Base-by-base conservation (phyloP, 92 coral and sea anemone species). In the Siderastrea siderea region DNA sequence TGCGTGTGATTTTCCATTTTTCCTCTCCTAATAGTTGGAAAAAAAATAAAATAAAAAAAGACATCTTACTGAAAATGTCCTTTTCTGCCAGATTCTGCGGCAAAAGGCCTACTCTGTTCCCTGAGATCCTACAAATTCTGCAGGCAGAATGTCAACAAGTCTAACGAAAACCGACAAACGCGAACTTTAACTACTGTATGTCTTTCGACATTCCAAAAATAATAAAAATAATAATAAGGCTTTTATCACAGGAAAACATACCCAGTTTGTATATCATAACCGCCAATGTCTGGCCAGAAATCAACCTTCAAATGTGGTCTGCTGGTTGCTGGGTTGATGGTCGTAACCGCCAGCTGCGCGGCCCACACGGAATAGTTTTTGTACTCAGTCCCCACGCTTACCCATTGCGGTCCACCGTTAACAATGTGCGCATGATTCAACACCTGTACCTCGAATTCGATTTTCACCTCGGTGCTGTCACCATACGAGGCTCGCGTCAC, bases 311-410 rank as follows among this genome's bases (percentile, higher is more conserved):
- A 55, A 43, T 49, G 89, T 6, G 98, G 98, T 46, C 90, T 89
- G 19, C 91, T 75, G 75, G 86, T 79, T 52, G 86, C 83, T 14
- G 86, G 83, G 3, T 84, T 62, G 38, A 87, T 81, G n/a, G 91
- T 84, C 47, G 82, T 81, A 12, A 86, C 71, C 2, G 96, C 89
- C 43, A 90, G 81, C 75, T 90, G 94, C 2, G 94, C 88, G 1
- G 94, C 98, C 80, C 90, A 95, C 48, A 95, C 87, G 7, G 94
- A 82, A 26, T 74, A 78, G 64, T 93, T 88, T 63, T 73, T 59
- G 79, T 95, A 95, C 75, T 95, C 88, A 12, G 74, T 76, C 9
- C 96, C 98, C 11, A 93, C 74, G n/a, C 98, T 91, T 11, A 87
- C 91, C 98, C 98, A 95, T 57, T 90, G 88, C 45, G 71, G 11